Evolutionary conservation across 2,888 invertebrate species (phyloP).

Genomic region (Eulithis prunata): DNA sequence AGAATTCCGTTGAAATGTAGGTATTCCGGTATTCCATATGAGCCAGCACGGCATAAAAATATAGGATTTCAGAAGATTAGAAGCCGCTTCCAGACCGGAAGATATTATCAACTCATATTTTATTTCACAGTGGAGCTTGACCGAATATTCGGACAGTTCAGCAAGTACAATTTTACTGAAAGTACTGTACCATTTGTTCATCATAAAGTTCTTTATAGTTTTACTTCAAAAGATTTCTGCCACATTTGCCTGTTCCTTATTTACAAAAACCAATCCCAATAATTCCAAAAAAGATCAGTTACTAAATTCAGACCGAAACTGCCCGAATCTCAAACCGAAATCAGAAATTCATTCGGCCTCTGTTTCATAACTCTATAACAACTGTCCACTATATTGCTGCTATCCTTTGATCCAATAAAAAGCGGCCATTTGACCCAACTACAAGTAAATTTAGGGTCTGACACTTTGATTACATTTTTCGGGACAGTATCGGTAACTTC

Average conservation of each 20-base stretch:
- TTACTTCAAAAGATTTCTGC: too few relatives aligned
- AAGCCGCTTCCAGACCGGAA: background rate
- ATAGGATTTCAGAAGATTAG: conserved; percentile 3
- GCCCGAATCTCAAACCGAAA: conserved; percentile 1
- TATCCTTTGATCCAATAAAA: conserved; percentile 28
- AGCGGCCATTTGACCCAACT: conserved; percentile 27
- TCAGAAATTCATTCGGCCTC: background rate
- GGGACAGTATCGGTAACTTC: conserved; percentile 9
- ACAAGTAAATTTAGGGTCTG: conserved; percentile 27
- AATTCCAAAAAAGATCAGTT: too few relatives aligned
- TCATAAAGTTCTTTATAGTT: too few relatives aligned
- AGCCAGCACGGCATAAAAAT: conserved; percentile 1
- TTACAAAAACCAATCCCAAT: too few relatives aligned
- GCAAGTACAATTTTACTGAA: too few relatives aligned
- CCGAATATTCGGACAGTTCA: background rate
- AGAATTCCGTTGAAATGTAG: too few relatives aligned
- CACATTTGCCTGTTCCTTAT: too few relatives aligned
- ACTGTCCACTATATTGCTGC: conserved; percentile 19
- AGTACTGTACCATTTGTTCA: too few relatives aligned
- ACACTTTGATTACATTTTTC: conserved; percentile 31
- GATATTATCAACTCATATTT: conserved; percentile 11
- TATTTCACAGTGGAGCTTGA: conserved; percentile 6
- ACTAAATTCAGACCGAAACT: conserved; percentile 1
- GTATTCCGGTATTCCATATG: background rate
- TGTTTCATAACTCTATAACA: conserved; percentile 11